These are phyloP conservation scores for Parotia lawesii DNA, from an alignment of 2,113 vertebrate species.

Conservation along the genomic window DNA sequence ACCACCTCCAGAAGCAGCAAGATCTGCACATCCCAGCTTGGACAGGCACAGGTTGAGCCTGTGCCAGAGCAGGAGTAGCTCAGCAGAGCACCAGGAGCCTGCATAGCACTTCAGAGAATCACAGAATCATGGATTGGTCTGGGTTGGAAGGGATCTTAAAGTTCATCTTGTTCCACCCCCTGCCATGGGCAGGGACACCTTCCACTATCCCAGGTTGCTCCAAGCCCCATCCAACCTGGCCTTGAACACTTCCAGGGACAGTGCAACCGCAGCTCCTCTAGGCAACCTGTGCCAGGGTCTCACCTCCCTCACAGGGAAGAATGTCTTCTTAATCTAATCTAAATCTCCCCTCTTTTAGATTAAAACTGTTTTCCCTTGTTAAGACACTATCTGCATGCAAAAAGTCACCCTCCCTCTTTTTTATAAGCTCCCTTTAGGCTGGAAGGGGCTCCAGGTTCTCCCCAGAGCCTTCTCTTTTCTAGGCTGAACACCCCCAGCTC, in stretches of 20 bases:
- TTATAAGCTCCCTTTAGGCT: background rate
- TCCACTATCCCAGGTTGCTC: accelerated
- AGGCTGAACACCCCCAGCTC: background rate
- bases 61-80: background rate
- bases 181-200: background rate
- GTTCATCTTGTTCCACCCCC: background rate
- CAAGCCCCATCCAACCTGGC: background rate
- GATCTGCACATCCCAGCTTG: background rate
- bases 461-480: background rate
- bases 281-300: background rate
- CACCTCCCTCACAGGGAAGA: background rate
- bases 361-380: background rate
- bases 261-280: background rate
- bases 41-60: background rate
- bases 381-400: background rate
- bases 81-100: background rate
- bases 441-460: background rate
- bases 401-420: background rate
- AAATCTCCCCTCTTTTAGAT: background rate
- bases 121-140: background rate
- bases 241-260: background rate
- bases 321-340: background rate
- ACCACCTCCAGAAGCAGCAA: background rate
- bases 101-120: background rate
- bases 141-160: background rate